Conservation (phyloP, 2,888 invertebrate genomes). For the Parasteatoda lunata region DNA sequence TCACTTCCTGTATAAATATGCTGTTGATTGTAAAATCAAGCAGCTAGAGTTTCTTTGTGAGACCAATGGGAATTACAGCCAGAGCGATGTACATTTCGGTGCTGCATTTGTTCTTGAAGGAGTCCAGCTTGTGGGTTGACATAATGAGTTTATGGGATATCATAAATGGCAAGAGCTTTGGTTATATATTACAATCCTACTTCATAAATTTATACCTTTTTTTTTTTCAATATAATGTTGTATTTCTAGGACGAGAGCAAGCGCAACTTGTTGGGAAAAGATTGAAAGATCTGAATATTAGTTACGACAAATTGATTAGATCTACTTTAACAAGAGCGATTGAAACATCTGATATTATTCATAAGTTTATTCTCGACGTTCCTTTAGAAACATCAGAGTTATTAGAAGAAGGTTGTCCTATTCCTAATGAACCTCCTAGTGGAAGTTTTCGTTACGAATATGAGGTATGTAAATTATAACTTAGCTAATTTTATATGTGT, state of each 20-base stretch:
- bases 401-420: constrained; percentile 93
- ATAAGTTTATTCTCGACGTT: constrained; percentile 79
- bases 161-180: too few species aligned
- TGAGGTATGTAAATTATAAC: constrained; percentile 78
- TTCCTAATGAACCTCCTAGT: constrained; percentile 93
- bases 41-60: too few species aligned
- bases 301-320: constrained; percentile 85
- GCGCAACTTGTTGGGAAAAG: constrained; percentile 88
- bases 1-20: too few species aligned
- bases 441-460: constrained; percentile 90
- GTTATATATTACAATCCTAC: too few species aligned
- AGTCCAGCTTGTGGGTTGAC: too few species aligned
- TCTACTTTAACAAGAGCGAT: constrained; percentile 96
- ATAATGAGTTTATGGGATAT: too few species aligned
- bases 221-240: too few species aligned
- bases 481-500: background rate
- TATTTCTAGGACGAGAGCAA: constrained; percentile 82
- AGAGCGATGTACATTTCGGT: too few species aligned
- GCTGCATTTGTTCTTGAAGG: too few species aligned
- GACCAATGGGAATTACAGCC: too few species aligned
- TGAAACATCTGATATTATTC: constrained; percentile 91
- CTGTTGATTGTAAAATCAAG: too few species aligned
- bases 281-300: constrained; percentile 83
- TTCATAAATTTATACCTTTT: too few species aligned
- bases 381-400: constrained; percentile 82